Evolutionary conservation across 2,888 invertebrate species (phyloP).

Genomic region (Tetheella fluctuosa): DNA sequence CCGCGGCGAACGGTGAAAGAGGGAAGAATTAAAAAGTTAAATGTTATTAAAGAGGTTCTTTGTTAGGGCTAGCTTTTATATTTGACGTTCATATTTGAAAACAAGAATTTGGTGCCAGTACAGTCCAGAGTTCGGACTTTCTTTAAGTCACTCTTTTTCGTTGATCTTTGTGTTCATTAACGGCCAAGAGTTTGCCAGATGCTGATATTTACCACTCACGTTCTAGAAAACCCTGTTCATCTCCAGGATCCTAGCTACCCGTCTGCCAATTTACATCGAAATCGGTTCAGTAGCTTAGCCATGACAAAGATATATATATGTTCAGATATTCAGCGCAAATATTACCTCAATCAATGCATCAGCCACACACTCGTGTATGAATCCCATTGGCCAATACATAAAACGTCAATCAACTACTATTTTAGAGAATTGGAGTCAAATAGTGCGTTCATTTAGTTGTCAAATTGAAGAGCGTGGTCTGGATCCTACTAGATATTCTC

Average conservation of each 20-base stretch:
- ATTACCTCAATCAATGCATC: background rate
- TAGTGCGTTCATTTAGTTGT: background rate
- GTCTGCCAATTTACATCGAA: no score
- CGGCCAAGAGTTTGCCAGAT: no score
- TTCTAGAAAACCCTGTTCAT: no score
- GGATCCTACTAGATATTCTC: background rate
- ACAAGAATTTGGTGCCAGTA: no score
- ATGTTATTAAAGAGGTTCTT: background rate
- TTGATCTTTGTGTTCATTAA: no score
- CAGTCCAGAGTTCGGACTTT: no score
- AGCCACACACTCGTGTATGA: background rate
- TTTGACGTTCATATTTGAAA: background rate
- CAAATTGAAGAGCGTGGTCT: background rate
- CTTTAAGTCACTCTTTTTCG: no score
- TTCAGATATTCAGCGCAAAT: background rate
- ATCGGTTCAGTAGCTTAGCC: no score
- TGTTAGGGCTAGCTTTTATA: background rate
- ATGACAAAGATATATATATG: no score
- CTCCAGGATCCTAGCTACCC: no score
- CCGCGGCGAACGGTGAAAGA: background rate
- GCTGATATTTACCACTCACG: no score
- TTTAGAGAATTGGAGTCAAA: background rate
- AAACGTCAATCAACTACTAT: background rate
- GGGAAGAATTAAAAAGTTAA: background rate
- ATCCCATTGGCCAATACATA: background rate